phyloP scores from a whole-genome alignment of 1,140 invertebrate genomes.

The Pseudomyrmex concolor region DNA sequence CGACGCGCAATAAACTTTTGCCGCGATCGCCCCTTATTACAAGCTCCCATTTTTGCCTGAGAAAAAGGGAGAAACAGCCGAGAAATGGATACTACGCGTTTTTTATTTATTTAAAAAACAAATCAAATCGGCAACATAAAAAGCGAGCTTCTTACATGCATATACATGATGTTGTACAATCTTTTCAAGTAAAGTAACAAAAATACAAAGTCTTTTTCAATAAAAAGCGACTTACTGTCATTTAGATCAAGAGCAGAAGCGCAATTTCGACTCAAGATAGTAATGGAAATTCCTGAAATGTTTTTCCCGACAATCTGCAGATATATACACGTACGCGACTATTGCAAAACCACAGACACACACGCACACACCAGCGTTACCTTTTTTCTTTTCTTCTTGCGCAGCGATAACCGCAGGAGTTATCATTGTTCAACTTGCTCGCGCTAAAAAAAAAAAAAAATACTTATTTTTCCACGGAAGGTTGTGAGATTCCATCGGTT shows the following conservation, averaged over 20 bases:
- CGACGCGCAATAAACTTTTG: constrained; percentile 59
- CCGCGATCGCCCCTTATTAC: constrained; percentile 61
- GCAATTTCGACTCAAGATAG: background rate
- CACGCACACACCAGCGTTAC: constrained; percentile 7
- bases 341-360: constrained; percentile 28
- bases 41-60: background rate
- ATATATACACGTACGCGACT: constrained; percentile 5
- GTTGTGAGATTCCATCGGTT: constrained; percentile 43
- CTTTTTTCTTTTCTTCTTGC: constrained; percentile 13
- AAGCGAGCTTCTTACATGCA: no score
- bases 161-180: no score
- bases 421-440: constrained; percentile 50
- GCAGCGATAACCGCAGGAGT: constrained; percentile 26
- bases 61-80: no score
- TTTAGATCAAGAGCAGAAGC: no score
- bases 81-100: no score
- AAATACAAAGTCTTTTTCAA: no score
- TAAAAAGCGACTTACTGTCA: no score
- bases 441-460: constrained; percentile 3
- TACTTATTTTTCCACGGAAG: constrained; percentile 31
- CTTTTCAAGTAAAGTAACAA: no score
- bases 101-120: no score
- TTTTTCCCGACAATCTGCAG: constrained; percentile 10
- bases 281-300: background rate
- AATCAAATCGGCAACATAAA: no score